Evolutionary conservation across 2,888 invertebrate species (phyloP).

Genomic region (Thymelicus lineola): DNA sequence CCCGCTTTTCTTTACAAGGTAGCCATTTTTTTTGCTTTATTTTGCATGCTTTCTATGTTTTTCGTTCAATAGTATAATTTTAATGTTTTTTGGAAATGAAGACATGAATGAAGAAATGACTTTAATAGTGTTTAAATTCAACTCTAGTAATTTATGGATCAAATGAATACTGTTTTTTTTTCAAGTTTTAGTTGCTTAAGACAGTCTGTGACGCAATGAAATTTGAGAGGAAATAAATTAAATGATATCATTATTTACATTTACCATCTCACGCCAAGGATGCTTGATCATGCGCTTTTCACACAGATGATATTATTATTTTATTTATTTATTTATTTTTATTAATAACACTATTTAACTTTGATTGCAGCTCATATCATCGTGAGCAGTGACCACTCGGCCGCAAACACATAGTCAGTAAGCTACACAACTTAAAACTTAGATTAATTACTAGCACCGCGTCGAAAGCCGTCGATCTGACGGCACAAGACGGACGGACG

Average conservation of each 20-base stretch:
- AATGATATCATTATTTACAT: no score
- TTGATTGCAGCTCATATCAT: slow-evolving; percentile 80
- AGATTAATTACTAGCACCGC: slow-evolving; percentile 62
- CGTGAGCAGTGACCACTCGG: slow-evolving; percentile 82
- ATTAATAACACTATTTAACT: background rate
- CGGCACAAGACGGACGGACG: slow-evolving; percentile 2
- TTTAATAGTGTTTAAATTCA: no score
- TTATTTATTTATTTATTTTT: no score
- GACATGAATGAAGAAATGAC: no score
- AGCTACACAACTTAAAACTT: slow-evolving; percentile 73
- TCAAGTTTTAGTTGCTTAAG: no score
- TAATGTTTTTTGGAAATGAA: no score
- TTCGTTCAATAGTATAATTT: no score
- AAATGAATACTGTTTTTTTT: no score
- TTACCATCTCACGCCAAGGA: no score
- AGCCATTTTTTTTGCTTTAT: slow-evolving; percentile 58
- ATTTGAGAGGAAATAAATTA: no score
- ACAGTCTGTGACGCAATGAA: no score
- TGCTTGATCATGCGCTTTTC: background rate
- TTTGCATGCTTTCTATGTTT: slow-evolving; percentile 51
- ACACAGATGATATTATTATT: background rate
- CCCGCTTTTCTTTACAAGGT: slow-evolving; percentile 78
- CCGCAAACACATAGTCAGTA: slow-evolving; percentile 77
- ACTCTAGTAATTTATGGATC: no score
- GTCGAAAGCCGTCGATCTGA: slow-evolving; percentile 29